These are phyloP conservation scores for Entomyzon cyanotis DNA, from an alignment of 2,113 vertebrate genomes.

Conservation along the genomic window DNA sequence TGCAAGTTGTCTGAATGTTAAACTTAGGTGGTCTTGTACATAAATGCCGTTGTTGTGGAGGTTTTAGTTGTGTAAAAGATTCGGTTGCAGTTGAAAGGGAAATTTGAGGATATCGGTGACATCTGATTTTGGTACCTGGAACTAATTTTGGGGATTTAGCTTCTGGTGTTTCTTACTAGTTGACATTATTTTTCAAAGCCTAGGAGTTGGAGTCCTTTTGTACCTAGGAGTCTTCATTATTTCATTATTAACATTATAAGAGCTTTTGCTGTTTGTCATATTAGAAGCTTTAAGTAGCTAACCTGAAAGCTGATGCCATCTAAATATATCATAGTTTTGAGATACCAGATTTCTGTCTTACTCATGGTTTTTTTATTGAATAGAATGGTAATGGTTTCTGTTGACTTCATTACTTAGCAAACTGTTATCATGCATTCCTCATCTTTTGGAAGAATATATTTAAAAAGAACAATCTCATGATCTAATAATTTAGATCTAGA, in stretches of 20 bases:
- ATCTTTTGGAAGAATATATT: background rate
- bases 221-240: background rate
- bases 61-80: background rate
- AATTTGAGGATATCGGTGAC: background rate
- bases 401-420: constrained; percentile 1
- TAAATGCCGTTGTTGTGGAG: background rate
- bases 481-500: background rate
- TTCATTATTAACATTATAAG: background rate
- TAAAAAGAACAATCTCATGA: background rate
- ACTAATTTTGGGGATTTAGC: constrained; percentile 9
- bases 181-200: background rate
- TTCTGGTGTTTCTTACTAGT: background rate
- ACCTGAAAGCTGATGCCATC: background rate
- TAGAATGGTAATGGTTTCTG: background rate
- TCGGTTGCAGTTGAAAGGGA: background rate
- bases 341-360: background rate
- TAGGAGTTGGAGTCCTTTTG: background rate
- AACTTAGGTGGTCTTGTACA: background rate
- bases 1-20: background rate
- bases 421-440: background rate
- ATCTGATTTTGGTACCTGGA: background rate
- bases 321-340: background rate
- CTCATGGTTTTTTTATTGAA: background rate
- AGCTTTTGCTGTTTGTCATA: background rate
- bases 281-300: background rate